These are phyloP conservation scores for Mohoua ochrocephala DNA, from an alignment of 2,113 vertebrate species.

Conservation along the genomic window DNA sequence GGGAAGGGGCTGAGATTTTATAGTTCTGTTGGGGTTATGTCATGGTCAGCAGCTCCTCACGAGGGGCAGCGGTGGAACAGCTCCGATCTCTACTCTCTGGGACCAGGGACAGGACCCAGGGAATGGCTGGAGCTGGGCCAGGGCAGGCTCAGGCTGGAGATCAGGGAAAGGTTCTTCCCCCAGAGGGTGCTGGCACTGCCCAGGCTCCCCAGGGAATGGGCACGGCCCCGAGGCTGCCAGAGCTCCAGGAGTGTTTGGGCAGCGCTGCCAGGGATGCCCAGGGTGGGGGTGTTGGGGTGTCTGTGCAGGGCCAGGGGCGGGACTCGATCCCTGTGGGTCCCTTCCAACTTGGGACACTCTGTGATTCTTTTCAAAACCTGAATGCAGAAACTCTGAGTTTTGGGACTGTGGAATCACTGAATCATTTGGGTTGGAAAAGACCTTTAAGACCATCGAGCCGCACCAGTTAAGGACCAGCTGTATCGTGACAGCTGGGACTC, in stretches of 20 bases:
- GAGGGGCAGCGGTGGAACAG: neutral
- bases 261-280: neutral
- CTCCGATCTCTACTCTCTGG: neutral
- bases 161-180: neutral
- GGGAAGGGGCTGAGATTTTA: neutral
- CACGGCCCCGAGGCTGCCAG: neutral
- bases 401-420: neutral
- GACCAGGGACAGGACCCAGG: neutral
- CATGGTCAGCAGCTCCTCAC: neutral
- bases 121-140: neutral
- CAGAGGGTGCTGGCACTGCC: neutral
- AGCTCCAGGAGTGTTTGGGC: neutral
- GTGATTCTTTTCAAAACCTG: neutral
- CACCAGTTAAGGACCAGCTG: neutral
- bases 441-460: fast-evolving
- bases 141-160: fast-evolving
- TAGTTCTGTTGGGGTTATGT: neutral
- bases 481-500: fast-evolving
- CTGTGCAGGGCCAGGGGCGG: fast-evolving
- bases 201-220: neutral
- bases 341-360: neutral
- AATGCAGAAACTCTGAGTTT: neutral
- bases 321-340: neutral
- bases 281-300: neutral
- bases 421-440: neutral